Evolutionary conservation across 2,888 invertebrate genomes (phyloP), one percentile per base, ranked within the genome.

Genomic region (Argyra leucocephala): DNA sequence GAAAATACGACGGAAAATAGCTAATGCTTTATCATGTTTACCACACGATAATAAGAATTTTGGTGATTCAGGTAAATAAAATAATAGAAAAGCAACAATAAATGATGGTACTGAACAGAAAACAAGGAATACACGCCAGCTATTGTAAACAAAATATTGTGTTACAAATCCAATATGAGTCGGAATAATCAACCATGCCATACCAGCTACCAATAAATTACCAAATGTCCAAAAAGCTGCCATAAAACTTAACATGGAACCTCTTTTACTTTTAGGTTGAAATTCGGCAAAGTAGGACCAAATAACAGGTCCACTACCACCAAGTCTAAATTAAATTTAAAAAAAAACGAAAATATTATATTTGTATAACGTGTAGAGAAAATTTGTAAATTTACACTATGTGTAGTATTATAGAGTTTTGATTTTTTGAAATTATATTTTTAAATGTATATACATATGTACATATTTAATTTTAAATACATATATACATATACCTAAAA

Each of bases 231-330:
- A 95, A 80, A 94, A 95, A 64, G 93, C 93, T 67, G 95, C 94
- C 89, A 95, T 91, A 77, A 92, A 91, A 73, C 93, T 93, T 72
- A 95, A 82, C 93, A 94, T 94, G 64, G 91, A 89, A 64, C 95
- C 95, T 72, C 95, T 85, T 76, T 90, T 91, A 71, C 88, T 84
- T 81, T 91, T 93, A 66, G 94, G 93, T 81, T 95, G 94, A 80
- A 95, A 95, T 81, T 95, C 95, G 68, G 93, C 92, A 80, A 93
- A 95, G 81, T 95, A 95, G 23, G 94, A 91, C 91, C 94, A 95
- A 79, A 95, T 92, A 70, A 95, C 93, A 67, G 95, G 95, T 77
- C 94, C 78, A 67, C 78, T 78, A 66, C 78, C 78, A 67, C 78
- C 78, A 69, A 79, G 75, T 15, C 79, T 79, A 68, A 9, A 72